Evolutionary conservation across 2,797 vertebrate genomes (phyloP).

Genomic region (Poliocrania exsul): DNA sequence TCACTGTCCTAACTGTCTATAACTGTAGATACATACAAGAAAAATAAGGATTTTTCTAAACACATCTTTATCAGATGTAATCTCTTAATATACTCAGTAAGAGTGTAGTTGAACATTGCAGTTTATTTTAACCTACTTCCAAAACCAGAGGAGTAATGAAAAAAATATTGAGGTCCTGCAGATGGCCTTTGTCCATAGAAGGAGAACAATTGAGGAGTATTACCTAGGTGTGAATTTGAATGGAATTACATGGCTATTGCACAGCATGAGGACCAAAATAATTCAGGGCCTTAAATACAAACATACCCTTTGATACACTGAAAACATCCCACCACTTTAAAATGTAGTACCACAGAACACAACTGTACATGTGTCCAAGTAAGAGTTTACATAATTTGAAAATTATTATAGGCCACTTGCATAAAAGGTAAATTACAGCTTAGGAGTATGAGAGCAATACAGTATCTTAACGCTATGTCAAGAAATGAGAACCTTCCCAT

Average conservation of each 20-base stretch:
- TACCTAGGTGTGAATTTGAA: not conserved
- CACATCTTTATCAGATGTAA: not conserved
- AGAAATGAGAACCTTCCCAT: slow-evolving; percentile 67
- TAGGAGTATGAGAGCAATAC: not conserved
- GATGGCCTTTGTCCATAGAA: not conserved
- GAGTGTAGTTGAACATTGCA: not conserved
- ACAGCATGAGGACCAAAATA: not conserved
- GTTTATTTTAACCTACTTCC: not conserved
- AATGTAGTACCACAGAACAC: not conserved
- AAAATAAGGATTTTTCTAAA: not conserved
- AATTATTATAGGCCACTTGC: not conserved
- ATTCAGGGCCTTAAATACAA: slow-evolving; percentile 1
- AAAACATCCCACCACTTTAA: not conserved
- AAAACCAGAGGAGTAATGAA: not conserved
- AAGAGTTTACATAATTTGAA: not conserved
- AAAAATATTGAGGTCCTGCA: not conserved
- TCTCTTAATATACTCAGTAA: not conserved
- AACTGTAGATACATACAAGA: not conserved
- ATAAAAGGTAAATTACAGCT: not conserved
- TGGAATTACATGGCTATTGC: not conserved
- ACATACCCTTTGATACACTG: not conserved
- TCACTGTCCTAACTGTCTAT: rapidly evolving
- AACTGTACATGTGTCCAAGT: not conserved
- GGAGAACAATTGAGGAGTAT: not conserved
- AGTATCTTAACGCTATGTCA: not conserved